Percentiles rank a stretch among this genome's conserved stretches.
Conservation (phyloP, 2,888 invertebrate species). For the Andricus curvator region DNA sequence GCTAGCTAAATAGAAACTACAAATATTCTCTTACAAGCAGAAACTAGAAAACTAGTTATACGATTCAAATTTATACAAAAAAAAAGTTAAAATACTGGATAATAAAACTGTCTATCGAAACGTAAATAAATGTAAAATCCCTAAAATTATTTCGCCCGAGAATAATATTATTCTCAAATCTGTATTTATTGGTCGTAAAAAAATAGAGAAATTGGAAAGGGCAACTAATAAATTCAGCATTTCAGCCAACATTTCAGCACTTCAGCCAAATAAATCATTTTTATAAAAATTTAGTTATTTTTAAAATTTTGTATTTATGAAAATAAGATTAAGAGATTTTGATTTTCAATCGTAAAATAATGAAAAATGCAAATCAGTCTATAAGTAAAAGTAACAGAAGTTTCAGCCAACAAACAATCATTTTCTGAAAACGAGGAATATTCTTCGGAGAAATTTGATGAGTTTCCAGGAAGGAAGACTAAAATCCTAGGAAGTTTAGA, state of each 20-base stretch:
- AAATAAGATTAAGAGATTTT: background rate
- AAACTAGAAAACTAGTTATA: background rate
- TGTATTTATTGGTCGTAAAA: background rate
- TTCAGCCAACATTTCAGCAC: background rate
- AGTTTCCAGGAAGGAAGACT: background rate
- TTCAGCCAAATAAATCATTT: background rate
- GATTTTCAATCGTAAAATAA: background rate
- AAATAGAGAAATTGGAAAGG: background rate
- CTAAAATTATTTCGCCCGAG: too few species aligned
- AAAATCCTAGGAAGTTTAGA: background rate
- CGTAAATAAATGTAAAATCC: background rate
- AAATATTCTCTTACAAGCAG: background rate
- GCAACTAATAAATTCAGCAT: background rate
- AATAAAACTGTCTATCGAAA: background rate
- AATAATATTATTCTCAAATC: background rate
- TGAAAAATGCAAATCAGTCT: too few species aligned
- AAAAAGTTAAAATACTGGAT: background rate
- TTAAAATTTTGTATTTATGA: background rate
- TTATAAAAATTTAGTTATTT: background rate
- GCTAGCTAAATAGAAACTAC: background rate
- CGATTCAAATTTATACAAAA: background rate
- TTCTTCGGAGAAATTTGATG: too few species aligned
- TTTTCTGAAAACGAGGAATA: too few species aligned
- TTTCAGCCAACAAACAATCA: too few species aligned
- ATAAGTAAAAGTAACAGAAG: too few species aligned